Conservation (phyloP, 2,797 vertebrate genomes). For the Gallinago solitaria region DNA sequence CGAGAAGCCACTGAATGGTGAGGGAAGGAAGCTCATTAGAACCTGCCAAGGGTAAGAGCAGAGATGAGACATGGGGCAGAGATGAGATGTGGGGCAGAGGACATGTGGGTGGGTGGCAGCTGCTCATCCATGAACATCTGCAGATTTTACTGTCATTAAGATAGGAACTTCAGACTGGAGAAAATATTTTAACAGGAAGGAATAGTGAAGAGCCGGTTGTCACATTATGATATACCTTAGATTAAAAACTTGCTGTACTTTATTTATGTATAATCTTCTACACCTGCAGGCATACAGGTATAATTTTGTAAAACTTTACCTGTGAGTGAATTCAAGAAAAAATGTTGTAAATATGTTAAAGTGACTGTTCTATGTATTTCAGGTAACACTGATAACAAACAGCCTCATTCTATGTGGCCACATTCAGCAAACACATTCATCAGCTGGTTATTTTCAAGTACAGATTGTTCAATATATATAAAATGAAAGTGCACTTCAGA, state of each 20-base stretch:
- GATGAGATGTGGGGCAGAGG: neutral
- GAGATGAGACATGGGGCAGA: neutral
- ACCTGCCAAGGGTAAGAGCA: neutral
- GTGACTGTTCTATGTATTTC: neutral
- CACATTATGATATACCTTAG: accelerated
- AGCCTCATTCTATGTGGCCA: neutral
- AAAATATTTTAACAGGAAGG: neutral
- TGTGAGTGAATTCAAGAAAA: neutral
- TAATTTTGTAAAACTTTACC: accelerated
- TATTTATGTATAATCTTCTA: neutral
- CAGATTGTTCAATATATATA: neutral
- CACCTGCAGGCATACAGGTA: neutral
- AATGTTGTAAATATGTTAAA: neutral
- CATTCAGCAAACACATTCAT: neutral
- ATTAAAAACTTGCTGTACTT: neutral
- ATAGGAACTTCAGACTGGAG: neutral
- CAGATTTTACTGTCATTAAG: neutral
- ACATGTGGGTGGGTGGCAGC: neutral
- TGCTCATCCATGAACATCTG: neutral
- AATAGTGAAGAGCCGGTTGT: neutral
- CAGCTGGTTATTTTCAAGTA: neutral
- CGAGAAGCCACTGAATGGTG: neutral
- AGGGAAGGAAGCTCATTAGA: neutral
- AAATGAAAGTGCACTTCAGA: neutral
- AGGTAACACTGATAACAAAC: neutral